Base-by-base conservation (phyloP, 2,113 vertebrate genomes). In the human region DNA sequence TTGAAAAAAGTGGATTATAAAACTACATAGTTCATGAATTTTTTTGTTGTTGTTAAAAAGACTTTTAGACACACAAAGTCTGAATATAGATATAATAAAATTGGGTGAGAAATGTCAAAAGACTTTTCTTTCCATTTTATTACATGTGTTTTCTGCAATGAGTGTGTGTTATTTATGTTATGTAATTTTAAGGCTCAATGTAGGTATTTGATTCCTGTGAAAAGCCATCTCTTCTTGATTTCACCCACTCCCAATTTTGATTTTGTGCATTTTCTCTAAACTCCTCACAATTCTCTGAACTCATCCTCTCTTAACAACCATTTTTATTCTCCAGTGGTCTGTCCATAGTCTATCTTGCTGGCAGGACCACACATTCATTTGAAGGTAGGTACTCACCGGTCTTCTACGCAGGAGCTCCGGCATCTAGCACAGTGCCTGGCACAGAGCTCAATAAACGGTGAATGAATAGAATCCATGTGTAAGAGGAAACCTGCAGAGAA, bases 401-500 rank as follows among this genome's bases (percentile, higher is more conserved):
- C 17, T 73, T 38, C 23, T 35, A 16, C 1, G 32, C 70, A 30
- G 48, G n/a, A 76, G 35, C 30, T 23, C 23, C 6, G 9, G 52
- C 25, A 14, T 25, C 35, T 12, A 48, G 25, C 23, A 12, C 38
- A 6, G 25, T 30, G 3, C 55, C 35, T 32, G 18, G 18, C n/a
- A 35, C 18, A 6, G 14, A 2, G 6, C n/a, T 76, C 17, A 23
- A 30, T 1, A 43, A 83, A 48, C 0, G 7, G 14, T 9, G 20
- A 32, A 27, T 5, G 13, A 27, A 38, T 64, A 76, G 32, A n/a
- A 12, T 14, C 30, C 8, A 4, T 0, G 0, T 7, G 11, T 20
- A 25, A 20, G 32, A 48, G 17, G 3, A 45, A 85, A 35, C 25
- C 48, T 52, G 3, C n/a, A 0, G 2, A 30, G 55, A 45, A 50